A percentile compares a stretch with the other conserved stretches of the same genome.
Conservation (phyloP, 2,888 invertebrate genomes). For the Cosmia pyralina region DNA sequence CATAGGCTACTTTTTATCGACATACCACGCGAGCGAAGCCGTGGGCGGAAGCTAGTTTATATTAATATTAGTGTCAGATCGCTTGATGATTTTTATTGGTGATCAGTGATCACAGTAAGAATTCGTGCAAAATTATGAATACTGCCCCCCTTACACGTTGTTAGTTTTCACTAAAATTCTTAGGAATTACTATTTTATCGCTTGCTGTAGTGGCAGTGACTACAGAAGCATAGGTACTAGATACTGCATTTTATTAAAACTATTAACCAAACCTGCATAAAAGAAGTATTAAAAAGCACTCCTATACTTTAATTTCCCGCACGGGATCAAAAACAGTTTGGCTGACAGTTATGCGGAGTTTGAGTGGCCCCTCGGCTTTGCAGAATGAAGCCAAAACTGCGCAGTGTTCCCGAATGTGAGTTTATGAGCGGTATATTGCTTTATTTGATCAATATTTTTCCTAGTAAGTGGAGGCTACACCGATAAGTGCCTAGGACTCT, state of each 20-base stretch:
- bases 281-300: not conserved
- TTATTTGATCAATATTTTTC: constrained; percentile 17
- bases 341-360: constrained; percentile 35
- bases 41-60: no score
- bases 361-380: constrained; percentile 35
- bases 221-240: no score
- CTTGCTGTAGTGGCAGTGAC: no score
- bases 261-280: not conserved
- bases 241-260: no score
- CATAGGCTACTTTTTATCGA: no score
- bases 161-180: not conserved
- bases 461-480: not conserved
- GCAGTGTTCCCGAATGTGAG: not conserved
- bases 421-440: not conserved
- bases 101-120: not conserved
- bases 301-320: not conserved
- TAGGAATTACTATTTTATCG: not conserved
- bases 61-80: not conserved
- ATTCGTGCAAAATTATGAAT: not conserved
- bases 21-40: no score
- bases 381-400: constrained; percentile 21
- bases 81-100: not conserved
- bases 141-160: not conserved
- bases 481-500: not conserved
- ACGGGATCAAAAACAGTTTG: constrained; percentile 27